phyloP scores from a whole-genome alignment of 2,113 vertebrate species.

The Pygathrix nemaeus region DNA sequence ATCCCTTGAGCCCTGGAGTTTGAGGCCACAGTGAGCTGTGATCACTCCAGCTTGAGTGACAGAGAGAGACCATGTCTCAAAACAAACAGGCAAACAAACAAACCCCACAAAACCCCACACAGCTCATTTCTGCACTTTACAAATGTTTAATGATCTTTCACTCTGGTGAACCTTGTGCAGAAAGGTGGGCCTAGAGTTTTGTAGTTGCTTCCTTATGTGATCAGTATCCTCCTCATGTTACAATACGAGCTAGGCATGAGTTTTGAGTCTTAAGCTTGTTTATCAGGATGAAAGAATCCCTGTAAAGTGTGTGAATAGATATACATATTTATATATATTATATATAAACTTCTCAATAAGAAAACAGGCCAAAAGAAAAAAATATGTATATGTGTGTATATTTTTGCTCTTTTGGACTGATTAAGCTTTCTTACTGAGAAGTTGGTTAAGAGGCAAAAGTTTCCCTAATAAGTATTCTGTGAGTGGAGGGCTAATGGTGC shows the following conservation, averaged over 20 bases:
- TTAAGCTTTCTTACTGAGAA: background rate
- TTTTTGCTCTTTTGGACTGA: background rate
- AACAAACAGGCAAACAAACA: too few relatives aligned
- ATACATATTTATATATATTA: background rate
- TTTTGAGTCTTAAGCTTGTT: background rate
- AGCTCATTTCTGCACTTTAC: slow-evolving; percentile 10
- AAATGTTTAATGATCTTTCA: slow-evolving; percentile 27
- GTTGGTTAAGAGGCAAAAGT: background rate
- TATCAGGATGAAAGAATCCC: background rate
- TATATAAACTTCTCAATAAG: background rate
- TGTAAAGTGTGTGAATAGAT: background rate
- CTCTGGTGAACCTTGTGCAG: background rate
- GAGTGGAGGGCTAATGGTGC: background rate
- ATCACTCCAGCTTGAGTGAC: too few relatives aligned
- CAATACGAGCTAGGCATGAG: background rate
- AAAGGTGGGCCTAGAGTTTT: background rate
- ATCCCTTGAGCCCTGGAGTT: too few relatives aligned
- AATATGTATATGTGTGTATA: background rate
- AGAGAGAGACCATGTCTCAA: too few relatives aligned
- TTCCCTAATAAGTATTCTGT: background rate
- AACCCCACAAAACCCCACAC: background rate
- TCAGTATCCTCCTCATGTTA: background rate
- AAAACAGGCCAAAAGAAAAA: background rate
- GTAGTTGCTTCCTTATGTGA: background rate
- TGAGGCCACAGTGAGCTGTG: too few relatives aligned